A percentile compares a stretch with the other conserved stretches of the same genome.
These are phyloP conservation scores for Platalea minor DNA, from an alignment of 2,797 vertebrate genomes.

Conservation along the genomic window DNA sequence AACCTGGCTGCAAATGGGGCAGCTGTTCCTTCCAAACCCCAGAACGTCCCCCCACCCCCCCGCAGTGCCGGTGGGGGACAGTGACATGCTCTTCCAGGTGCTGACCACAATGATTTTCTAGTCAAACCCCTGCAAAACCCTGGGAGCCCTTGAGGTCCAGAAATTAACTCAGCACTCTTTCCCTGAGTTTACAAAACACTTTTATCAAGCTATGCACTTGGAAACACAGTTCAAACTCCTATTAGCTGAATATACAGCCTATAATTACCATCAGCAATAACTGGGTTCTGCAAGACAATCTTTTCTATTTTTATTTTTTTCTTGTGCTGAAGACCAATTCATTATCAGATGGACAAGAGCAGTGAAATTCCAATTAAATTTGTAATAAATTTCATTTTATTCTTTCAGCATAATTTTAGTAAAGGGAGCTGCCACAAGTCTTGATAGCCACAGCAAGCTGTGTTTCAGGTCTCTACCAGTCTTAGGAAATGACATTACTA, in stretches of 20 bases:
- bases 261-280: not conserved
- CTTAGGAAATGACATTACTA: not conserved
- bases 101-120: fast-evolving
- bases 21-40: not conserved
- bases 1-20: fast-evolving
- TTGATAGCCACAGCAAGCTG: not conserved
- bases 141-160: not conserved
- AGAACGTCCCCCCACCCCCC: fast-evolving
- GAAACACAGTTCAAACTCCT: not conserved
- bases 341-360: not conserved
- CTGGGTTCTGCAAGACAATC: not conserved
- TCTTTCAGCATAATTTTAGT: not conserved
- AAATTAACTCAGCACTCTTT: not conserved
- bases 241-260: not conserved
- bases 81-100: fast-evolving
- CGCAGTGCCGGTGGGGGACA: fast-evolving
- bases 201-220: not conserved
- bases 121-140: not conserved
- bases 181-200: not conserved
- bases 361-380: conserved; percentile 14
- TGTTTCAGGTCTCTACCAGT: not conserved
- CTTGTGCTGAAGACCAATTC: not conserved
- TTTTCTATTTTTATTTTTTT: not conserved
- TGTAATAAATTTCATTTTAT: not conserved
- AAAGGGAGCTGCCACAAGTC: not conserved